phyloP scores from a whole-genome alignment of 2,113 vertebrate species.

The Xenus cinereus region DNA sequence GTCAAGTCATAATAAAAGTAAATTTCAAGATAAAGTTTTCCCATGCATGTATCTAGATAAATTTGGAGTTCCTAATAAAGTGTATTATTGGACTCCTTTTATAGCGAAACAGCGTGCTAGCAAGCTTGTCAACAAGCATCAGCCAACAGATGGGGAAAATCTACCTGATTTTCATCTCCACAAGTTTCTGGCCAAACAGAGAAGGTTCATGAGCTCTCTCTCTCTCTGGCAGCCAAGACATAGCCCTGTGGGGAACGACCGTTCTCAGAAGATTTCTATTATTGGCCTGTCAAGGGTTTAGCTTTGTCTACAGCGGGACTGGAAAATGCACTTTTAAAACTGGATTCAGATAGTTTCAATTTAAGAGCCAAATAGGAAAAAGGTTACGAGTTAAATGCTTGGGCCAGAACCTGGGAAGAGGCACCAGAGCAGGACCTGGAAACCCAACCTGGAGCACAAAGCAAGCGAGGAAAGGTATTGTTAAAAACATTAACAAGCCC shows the following conservation, averaged over 20 bases:
- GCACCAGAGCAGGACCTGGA: background rate
- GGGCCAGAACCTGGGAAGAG: background rate
- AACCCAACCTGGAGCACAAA: background rate
- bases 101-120: background rate
- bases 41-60: background rate
- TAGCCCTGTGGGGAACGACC: rapidly evolving
- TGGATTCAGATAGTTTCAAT: rapidly evolving
- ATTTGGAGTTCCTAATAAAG: no score
- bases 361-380: background rate
- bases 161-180: background rate
- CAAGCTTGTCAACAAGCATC: background rate
- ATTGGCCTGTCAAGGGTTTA: background rate
- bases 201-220: rapidly evolving
- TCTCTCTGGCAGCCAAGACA: background rate
- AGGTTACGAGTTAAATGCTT: background rate
- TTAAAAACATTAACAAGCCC: rapidly evolving
- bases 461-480: rapidly evolving
- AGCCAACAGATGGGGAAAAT: background rate
- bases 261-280: background rate
- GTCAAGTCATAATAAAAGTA: background rate
- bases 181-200: background rate
- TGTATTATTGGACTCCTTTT: background rate
- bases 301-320: background rate
- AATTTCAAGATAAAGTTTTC: background rate
- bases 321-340: background rate